phyloP scores from a whole-genome alignment of 2,888 invertebrate species.

The Brachylomia viminalis region DNA sequence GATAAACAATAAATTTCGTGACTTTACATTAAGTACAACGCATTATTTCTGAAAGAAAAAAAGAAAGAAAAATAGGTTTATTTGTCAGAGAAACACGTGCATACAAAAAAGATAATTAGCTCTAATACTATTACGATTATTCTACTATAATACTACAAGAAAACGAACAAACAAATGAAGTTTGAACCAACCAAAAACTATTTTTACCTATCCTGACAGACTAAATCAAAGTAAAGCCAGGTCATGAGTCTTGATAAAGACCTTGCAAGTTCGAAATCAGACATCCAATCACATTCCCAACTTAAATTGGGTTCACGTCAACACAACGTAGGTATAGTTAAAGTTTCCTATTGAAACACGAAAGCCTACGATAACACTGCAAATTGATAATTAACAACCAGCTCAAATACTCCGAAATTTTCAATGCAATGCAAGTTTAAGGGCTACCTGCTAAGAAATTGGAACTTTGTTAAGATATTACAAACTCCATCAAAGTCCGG shows the following conservation, averaged over 20 bases:
- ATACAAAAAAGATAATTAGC: too few relatives aligned
- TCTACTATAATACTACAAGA: not conserved
- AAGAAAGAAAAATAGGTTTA: too few relatives aligned
- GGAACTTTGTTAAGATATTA: constrained; percentile 62
- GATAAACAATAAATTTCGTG: not conserved
- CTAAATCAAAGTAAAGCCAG: constrained; percentile 10
- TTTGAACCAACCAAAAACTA: not conserved
- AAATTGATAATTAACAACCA: constrained; percentile 43
- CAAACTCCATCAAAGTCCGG: constrained; percentile 62
- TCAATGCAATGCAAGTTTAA: constrained; percentile 27
- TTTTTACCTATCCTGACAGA: not conserved
- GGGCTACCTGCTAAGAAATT: constrained; percentile 40
- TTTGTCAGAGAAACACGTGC: too few relatives aligned
- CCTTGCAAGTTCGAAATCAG: constrained; percentile 32
- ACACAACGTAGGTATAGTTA: constrained; percentile 25
- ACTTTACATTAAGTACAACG: not conserved
- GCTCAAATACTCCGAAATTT: constrained; percentile 23
- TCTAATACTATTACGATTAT: too few relatives aligned
- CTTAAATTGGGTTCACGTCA: constrained; percentile 47
- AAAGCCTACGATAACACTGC: constrained; percentile 45
- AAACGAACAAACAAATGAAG: not conserved
- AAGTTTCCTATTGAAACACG: constrained; percentile 11
- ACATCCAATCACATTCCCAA: constrained; percentile 20
- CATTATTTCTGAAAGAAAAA: not conserved
- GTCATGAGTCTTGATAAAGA: constrained; percentile 19